phyloP scores from a whole-genome alignment of 2,113 vertebrate species.

The Melanocharis versteri region DNA sequence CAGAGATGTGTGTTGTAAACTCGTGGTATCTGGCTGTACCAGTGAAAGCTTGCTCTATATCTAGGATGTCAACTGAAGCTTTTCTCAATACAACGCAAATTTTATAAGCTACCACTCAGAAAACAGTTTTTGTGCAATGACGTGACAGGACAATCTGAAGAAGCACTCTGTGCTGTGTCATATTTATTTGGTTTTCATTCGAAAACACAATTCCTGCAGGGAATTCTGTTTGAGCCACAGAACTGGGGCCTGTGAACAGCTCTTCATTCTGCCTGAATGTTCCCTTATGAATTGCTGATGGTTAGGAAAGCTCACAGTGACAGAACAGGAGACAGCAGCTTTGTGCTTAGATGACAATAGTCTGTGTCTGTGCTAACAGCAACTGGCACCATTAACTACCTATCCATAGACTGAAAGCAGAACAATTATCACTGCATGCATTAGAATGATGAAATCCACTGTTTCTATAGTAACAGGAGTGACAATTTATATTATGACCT shows the following conservation, averaged over 20 bases:
- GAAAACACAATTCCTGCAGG: constrained; percentile 3
- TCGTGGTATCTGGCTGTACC: not conserved
- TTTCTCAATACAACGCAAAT: not conserved
- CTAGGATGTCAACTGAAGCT: not conserved
- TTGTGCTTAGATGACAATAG: constrained; percentile 23
- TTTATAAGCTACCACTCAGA: not conserved
- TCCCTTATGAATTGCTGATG: constrained; percentile 26
- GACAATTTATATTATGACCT: not conserved
- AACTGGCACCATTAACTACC: constrained; percentile 46
- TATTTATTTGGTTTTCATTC: not conserved
- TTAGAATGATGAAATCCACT: constrained; percentile 26
- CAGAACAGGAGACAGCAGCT: constrained; percentile 19
- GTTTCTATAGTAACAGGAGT: constrained; percentile 50
- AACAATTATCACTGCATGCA: constrained; percentile 27
- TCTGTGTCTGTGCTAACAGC: constrained; percentile 14
- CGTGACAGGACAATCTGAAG: not conserved
- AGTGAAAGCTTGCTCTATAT: not conserved
- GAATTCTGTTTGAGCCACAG: not conserved
- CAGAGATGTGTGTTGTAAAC: not conserved
- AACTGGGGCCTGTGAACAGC: not conserved
- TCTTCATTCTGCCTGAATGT: constrained; percentile 15
- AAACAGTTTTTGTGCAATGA: not conserved
- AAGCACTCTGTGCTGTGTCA: not conserved
- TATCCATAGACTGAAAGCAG: constrained; percentile 7
- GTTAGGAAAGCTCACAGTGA: not conserved